phyloP scores from a whole-genome alignment of 2,113 vertebrate genomes.

The Carassius gibelio region DNA sequence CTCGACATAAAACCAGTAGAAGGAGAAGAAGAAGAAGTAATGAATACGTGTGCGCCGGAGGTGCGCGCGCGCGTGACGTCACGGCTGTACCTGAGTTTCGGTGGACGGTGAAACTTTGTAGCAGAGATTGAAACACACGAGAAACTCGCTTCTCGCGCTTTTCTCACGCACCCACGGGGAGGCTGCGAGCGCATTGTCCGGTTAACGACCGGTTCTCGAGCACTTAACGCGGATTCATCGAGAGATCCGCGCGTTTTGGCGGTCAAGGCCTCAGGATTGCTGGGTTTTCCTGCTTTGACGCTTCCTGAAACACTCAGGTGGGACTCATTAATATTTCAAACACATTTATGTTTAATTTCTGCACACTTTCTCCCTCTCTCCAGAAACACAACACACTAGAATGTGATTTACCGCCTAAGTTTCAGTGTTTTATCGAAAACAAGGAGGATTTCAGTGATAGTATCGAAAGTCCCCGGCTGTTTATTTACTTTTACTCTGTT shows the following conservation, averaged over 20 bases:
- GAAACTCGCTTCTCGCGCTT: not conserved
- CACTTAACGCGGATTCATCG: not conserved
- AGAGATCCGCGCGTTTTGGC: not conserved
- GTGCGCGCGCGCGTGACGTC: slow-evolving; percentile 51
- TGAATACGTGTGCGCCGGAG: not conserved
- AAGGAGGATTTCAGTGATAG: not conserved
- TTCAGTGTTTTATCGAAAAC: not conserved
- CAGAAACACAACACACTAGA: not conserved
- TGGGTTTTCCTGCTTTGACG: not conserved
- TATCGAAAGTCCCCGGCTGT: not conserved
- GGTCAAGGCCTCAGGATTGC: not conserved
- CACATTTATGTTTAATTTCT: not conserved
- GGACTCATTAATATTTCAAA: not conserved
- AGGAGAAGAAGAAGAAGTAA: no score
- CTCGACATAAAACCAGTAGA: no score
- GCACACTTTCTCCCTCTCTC: no score
- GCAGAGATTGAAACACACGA: not conserved
- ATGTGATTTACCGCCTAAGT: not conserved
- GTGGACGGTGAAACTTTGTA: slow-evolving; percentile 30
- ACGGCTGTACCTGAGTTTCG: slow-evolving; percentile 76
- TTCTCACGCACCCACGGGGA: not conserved
- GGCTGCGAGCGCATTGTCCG: not conserved
- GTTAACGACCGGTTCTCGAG: no score
- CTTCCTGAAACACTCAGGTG: slow-evolving; percentile 40
- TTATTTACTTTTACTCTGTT: not conserved